Conservation (phyloP, 2,888 invertebrate genomes). For the Rutpela maculata region DNA sequence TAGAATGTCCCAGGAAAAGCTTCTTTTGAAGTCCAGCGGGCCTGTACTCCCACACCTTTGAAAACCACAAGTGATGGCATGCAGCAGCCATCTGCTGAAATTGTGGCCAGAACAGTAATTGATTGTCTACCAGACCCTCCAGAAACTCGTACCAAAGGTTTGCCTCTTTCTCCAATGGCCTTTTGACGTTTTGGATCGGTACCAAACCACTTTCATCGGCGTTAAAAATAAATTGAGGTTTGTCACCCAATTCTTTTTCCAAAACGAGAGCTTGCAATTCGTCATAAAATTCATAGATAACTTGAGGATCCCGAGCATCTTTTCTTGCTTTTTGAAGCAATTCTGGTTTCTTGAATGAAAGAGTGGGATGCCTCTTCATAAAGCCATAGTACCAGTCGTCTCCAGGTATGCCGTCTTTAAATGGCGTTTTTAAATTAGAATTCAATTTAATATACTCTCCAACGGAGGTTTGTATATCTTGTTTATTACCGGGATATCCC, state of each 20-base stretch:
- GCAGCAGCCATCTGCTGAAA: neutral
- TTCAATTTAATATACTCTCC: neutral
- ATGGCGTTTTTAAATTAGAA: neutral
- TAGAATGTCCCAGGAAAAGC: constrained; percentile 12
- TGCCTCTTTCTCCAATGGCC: neutral
- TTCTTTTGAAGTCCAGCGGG: neutral
- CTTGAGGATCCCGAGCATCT: neutral
- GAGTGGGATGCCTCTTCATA: neutral
- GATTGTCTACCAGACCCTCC: neutral
- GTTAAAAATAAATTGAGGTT: neutral
- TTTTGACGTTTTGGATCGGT: neutral
- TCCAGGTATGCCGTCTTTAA: neutral
- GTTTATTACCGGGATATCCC: neutral
- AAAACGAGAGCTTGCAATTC: neutral
- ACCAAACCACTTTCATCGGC: neutral
- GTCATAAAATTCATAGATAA: neutral
- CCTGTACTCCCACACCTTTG: constrained; percentile 8
- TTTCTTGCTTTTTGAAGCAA: neutral
- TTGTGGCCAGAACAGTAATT: neutral
- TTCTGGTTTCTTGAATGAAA: constrained; percentile 1
- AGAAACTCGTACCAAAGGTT: neutral
- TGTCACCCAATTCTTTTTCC: neutral
- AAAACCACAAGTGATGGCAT: neutral
- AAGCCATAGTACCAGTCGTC: neutral
- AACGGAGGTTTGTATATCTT: neutral